These are phyloP conservation scores for Odobenus rosmarus DNA, from an alignment of 2,113 vertebrate genomes.

Conservation along the genomic window DNA sequence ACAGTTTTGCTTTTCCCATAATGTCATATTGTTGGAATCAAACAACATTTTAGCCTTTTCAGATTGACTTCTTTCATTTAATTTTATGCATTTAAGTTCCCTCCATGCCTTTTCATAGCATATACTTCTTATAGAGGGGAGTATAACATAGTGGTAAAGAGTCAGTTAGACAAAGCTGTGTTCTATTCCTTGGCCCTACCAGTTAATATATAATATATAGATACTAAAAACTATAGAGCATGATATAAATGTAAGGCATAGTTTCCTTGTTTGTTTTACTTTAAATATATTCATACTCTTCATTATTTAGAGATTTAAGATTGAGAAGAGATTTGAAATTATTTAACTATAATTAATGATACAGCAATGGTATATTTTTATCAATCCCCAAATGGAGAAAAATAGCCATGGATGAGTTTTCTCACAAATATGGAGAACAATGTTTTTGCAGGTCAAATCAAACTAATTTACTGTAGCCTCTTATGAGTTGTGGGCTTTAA, in stretches of 20 bases:
- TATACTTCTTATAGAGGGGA: background rate
- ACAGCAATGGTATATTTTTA: background rate
- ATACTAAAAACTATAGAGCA: background rate
- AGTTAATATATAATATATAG: background rate
- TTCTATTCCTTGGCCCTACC: background rate
- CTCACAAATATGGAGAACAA: background rate
- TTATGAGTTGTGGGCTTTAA: background rate
- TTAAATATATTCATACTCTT: background rate
- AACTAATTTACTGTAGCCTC: background rate
- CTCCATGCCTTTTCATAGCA: background rate
- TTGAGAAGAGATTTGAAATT: background rate
- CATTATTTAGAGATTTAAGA: background rate
- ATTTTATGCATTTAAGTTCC: background rate
- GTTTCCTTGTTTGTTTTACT: slow-evolving; percentile 1
- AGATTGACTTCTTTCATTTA: background rate
- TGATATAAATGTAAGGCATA: background rate
- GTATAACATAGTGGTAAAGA: background rate
- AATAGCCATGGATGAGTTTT: background rate
- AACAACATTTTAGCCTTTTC: background rate
- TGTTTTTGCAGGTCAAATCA: background rate
- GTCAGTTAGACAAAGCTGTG: background rate
- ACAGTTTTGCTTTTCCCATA: background rate
- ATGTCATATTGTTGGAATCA: background rate
- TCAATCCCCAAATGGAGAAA: background rate
- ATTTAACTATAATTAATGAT: background rate